Conservation (phyloP, 1,140 invertebrate genomes). For the Eupristina koningsbergeri region DNA sequence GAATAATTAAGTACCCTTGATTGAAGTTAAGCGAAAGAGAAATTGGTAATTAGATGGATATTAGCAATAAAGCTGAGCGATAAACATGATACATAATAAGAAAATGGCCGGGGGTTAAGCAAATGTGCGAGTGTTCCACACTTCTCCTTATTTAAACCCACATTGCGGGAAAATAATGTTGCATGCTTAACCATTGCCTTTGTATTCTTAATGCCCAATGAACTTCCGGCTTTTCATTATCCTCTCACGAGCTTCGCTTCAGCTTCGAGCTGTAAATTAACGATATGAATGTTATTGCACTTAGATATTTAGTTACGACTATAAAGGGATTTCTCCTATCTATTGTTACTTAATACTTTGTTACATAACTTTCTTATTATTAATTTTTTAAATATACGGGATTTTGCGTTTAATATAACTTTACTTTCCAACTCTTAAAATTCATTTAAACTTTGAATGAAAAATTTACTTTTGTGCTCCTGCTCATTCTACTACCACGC, state of each 20-base stretch:
- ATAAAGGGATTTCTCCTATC: background rate
- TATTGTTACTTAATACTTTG: background rate
- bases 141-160: slow-evolving; percentile 3
- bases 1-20: background rate
- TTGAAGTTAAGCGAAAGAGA: background rate
- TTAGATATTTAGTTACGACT: background rate
- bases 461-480: no score
- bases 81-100: slow-evolving; percentile 1
- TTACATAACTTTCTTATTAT: background rate
- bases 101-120: background rate
- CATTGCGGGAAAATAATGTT: slow-evolving; percentile 14
- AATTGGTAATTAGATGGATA: slow-evolving; percentile 20
- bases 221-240: slow-evolving; percentile 4
- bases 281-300: background rate
- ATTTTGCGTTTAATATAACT: background rate
- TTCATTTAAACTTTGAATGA: background rate
- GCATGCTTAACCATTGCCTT: slow-evolving; percentile 31
- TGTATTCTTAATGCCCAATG: slow-evolving; percentile 33
- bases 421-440: background rate
- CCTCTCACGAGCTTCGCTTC: background rate
- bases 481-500: no score
- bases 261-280: background rate
- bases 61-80: slow-evolving; percentile 18
- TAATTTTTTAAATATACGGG: background rate
- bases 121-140: background rate